Evolutionary conservation across 92 coral and sea anemone species (phyloP), one percentile per base, ranked within the genome.

Genomic region (Palythoa heliodiscus): DNA sequence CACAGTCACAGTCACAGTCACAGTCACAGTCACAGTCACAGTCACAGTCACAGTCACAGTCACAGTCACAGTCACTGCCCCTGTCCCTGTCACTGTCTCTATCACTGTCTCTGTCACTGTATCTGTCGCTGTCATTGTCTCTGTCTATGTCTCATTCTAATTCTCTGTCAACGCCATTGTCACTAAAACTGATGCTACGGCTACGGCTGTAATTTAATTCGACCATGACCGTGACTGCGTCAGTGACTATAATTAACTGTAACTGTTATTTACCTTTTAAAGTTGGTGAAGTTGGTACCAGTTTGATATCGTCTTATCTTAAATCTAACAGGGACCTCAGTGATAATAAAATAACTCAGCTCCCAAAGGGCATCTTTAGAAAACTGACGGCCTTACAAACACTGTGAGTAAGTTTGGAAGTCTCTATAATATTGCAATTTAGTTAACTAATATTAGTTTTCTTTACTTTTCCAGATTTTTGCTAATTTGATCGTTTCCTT

Each of bases 311-410:
- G 1, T 29, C 35, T 29, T 29, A 23, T 52, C 39, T 9, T 77
- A 5, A 14, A n/a, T 14, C 23, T 77, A 35, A 52, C 71, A 78
- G 83, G 70, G 83, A 78, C 17, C 83, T 78, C 29, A 60, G 71
- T 78, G 83, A 60, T 43, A 78, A 78, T 54, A 78, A 78, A 40
- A 25, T 78, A 61, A 38, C 38, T 20, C 70, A 8, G n/a, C 10
- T 78, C 37, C 35, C 52, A 37, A n/a, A 66, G 7, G 70, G 70
- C 52, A 9, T 78, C 57, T 63, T 78, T 8, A 63, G 71, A 43
- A 78, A 60, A 15, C 73, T 78, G 4, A 61, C 11, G 6, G 38
- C 58, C 37, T 78, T 78, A 63, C 52, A 78, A 63, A 61, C 83
- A 61, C 57, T 78, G 83, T 78, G 61, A 63, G 83, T 78, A 58